Base-by-base conservation (phyloP, 1,140 invertebrate genomes). In the Trichonephila clavipes region DNA sequence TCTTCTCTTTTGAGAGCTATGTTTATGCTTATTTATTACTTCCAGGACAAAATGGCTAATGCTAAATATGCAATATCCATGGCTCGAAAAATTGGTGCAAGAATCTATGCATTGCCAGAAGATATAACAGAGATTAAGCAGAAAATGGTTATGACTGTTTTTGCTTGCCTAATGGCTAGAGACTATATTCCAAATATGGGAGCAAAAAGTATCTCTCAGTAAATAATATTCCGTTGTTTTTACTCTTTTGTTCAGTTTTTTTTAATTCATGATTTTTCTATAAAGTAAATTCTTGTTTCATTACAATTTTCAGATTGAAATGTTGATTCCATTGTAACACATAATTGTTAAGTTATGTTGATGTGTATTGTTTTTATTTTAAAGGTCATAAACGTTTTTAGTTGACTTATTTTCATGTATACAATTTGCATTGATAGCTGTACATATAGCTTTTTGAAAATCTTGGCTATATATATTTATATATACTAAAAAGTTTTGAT, bases 81-180 rank as follows among this genome's bases (percentile, higher is more conserved):
- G 97, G 99, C 99, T 1, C 97, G 99, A 87, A 99, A 99, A 96
- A 98, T 98, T 95, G 99, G 99, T 72, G 99, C 99, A 83, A 97
- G 98, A 83, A 98, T 99, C 21, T 99, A 99, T 96, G 99, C 99
- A 44, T 96, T 99, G 92, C 99, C 99, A n/a, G 99, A 99, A 96
- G 99, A 99, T 96, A 99, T 99, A 95, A 98, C 98, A 5, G 99
- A 99, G 96, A 97, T 99, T 2, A 99, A 99, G 96, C 98, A 97
- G 58, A 99, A 99, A 96, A 99, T 99, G 99, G 98, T 99, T 40
- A 99, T 99, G 98, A 99, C 99, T 10, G 98, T 99, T 82, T 99
- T 99, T 96, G 99, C 99, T 44, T 99, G 99, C 96, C 97, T 99
- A 94, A 99, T 99, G 99, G 98, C 98, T 28, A 97, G 98, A 95